These are phyloP conservation scores for Malurus cyaneus DNA, from an alignment of 2,113 vertebrate genomes.

Conservation along the genomic window DNA sequence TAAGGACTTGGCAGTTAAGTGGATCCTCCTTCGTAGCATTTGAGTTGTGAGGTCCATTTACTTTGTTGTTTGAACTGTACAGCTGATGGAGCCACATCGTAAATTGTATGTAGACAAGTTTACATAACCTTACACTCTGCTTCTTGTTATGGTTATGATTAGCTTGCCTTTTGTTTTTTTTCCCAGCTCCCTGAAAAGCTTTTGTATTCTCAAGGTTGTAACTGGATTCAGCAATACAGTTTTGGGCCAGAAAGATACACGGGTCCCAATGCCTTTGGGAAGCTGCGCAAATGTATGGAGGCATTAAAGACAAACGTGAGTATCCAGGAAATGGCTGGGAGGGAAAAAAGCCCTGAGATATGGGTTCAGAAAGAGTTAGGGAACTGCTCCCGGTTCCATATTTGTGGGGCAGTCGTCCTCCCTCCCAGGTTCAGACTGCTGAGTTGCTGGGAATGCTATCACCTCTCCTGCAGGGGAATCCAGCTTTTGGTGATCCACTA, in stretches of 20 bases:
- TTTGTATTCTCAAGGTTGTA: slow-evolving; percentile 84
- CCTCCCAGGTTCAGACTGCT: not conserved
- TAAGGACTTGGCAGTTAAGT: not conserved
- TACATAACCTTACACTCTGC: not conserved
- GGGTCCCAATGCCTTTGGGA: slow-evolving; percentile 76
- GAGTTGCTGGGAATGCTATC: not conserved
- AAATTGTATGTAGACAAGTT: not conserved
- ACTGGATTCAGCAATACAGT: slow-evolving; percentile 84
- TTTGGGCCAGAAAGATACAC: slow-evolving; percentile 82
- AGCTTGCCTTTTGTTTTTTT: not conserved
- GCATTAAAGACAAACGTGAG: slow-evolving; percentile 75
- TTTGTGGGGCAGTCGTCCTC: not conserved
- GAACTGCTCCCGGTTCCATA: not conserved
- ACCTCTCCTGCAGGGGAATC: not conserved
- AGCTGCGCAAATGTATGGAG: slow-evolving; percentile 81
- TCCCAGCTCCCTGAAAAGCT: slow-evolving; percentile 81
- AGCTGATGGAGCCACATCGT: not conserved
- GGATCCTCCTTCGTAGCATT: not conserved
- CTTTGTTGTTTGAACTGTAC: not conserved
- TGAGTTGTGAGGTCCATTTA: not conserved
- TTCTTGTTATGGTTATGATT: slow-evolving; percentile 8
- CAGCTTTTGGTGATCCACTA: not conserved
- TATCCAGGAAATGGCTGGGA: not conserved
- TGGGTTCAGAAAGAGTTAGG: not conserved
- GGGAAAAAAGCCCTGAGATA: not conserved